These are phyloP conservation scores for Sorex maritimensis DNA, from an alignment of 2,797 vertebrate species.

Conservation along the genomic window DNA sequence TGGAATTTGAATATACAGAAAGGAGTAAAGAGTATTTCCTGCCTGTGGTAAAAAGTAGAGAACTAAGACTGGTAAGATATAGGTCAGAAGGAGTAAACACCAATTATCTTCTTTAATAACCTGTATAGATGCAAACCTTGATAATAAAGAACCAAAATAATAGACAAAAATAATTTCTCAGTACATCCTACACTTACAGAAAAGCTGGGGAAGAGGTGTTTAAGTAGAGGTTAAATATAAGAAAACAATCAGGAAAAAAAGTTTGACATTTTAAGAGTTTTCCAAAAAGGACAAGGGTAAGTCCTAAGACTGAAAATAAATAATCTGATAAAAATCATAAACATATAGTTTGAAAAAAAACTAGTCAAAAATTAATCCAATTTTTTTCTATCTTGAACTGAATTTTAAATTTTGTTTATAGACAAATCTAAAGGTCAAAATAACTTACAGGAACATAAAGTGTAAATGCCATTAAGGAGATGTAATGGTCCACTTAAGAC, in stretches of 20 bases:
- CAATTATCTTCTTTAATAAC: constrained; percentile 13
- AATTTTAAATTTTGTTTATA: constrained; percentile 18
- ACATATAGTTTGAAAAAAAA: background rate
- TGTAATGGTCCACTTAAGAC: background rate
- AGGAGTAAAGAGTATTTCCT: background rate
- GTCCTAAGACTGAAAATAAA: background rate
- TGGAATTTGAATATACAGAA: constrained; percentile 33
- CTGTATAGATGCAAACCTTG: background rate
- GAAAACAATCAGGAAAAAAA: constrained; percentile 24
- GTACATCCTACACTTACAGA: background rate
- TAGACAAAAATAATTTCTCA: constrained; percentile 26
- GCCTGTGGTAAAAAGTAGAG: constrained; percentile 4
- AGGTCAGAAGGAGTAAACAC: background rate
- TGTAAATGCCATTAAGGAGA: background rate
- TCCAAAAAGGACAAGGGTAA: constrained; percentile 9
- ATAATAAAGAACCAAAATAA: constrained; percentile 13
- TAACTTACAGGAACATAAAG: constrained; percentile 4
- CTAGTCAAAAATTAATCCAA: background rate
- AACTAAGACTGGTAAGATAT: background rate
- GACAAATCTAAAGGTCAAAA: constrained; percentile 43
- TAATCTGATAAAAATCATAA: constrained; percentile 2
- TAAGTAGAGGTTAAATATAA: constrained; percentile 30
- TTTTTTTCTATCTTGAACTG: constrained; percentile 20
- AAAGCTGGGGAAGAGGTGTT: background rate
- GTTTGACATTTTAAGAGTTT: background rate